phyloP scores from a whole-genome alignment of 2,113 vertebrate species.

The Podarcis raffonei region DNA sequence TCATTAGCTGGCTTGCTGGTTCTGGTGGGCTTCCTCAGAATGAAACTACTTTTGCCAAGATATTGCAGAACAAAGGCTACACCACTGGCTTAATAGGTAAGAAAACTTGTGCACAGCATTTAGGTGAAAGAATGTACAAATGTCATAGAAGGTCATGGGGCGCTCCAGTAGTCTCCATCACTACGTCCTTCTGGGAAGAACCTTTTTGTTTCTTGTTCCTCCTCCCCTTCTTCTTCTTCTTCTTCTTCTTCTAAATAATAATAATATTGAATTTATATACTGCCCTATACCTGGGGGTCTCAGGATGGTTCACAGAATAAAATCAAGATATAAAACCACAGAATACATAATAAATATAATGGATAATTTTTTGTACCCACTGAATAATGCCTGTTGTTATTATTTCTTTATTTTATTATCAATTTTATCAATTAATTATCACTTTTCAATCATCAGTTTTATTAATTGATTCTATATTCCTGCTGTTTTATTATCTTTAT shows the following conservation, averaged over 20 bases:
- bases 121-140: neutral
- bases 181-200: neutral
- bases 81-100: slow-evolving; percentile 76
- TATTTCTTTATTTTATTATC: too few species aligned
- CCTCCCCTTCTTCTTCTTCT: too few species aligned
- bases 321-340: too few species aligned
- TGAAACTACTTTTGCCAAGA: slow-evolving; percentile 75
- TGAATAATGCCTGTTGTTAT: neutral
- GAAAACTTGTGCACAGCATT: neutral
- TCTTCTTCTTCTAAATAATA: too few species aligned
- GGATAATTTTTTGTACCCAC: neutral
- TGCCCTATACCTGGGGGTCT: too few species aligned
- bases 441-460: neutral
- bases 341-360: neutral
- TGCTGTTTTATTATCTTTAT: neutral
- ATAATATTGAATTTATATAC: too few species aligned
- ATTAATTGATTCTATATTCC: neutral
- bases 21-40: slow-evolving; percentile 75
- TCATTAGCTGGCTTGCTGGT: slow-evolving; percentile 67
- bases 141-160: neutral
- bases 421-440: neutral
- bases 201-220: too few species aligned
- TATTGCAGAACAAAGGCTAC: slow-evolving; percentile 72
- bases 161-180: neutral
- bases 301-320: too few species aligned